Conservation (phyloP, 2,888 invertebrate genomes). For the Hemaris fuciformis region DNA sequence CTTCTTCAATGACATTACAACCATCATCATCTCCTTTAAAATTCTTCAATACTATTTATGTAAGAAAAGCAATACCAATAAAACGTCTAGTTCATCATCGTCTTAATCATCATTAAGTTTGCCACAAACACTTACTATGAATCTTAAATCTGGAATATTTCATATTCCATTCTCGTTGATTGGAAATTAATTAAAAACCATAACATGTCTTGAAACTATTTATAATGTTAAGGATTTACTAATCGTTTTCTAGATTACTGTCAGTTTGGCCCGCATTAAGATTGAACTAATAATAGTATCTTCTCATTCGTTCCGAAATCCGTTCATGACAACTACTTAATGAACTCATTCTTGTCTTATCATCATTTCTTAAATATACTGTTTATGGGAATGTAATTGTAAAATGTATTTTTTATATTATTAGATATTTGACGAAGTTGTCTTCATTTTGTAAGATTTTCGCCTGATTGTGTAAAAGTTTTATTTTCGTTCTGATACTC, state of each 20-base stretch:
- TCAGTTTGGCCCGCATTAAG: not conserved
- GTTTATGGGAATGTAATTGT: slow-evolving; percentile 1
- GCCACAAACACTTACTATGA: too few species aligned
- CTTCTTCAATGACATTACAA: not conserved
- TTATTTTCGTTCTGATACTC: not conserved
- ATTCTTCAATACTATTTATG: not conserved
- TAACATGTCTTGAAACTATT: too few species aligned
- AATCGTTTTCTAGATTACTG: too few species aligned
- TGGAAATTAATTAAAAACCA: too few species aligned
- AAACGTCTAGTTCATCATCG: too few species aligned
- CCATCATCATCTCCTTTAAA: too few species aligned
- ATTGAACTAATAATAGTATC: not conserved
- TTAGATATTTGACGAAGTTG: not conserved
- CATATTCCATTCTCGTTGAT: too few species aligned
- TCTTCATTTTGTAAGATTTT: slow-evolving; percentile 1
- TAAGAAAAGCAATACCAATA: too few species aligned
- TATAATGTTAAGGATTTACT: too few species aligned
- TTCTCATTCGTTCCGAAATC: not conserved
- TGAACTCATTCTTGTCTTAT: not conserved
- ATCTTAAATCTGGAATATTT: too few species aligned
- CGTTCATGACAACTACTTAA: not conserved
- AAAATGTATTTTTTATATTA: slow-evolving; percentile 10
- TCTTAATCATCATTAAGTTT: too few species aligned
- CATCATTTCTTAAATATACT: not conserved
- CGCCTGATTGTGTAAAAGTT: not conserved